Evolutionary conservation across 2,113 vertebrate species (phyloP).

Genomic region (Calonectris borealis): DNA sequence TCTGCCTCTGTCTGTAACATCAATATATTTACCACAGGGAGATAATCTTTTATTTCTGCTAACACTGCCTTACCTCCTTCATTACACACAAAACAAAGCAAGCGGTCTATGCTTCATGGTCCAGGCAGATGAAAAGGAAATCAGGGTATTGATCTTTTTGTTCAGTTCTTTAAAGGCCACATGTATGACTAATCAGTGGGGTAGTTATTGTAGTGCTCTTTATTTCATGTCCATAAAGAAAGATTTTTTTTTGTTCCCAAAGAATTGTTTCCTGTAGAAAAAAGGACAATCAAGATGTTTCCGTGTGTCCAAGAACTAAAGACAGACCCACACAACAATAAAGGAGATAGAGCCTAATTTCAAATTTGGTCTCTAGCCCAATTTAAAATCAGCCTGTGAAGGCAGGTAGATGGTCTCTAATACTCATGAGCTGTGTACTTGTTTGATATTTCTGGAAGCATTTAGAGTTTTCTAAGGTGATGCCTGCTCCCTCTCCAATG

Average conservation of each 20-base stretch:
- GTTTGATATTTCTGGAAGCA: background rate
- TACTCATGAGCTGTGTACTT: background rate
- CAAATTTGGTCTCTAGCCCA: background rate
- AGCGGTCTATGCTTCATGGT: slow-evolving; percentile 62
- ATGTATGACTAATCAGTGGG: slow-evolving; percentile 30
- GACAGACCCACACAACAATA: background rate
- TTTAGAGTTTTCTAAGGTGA: background rate
- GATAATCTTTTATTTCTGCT: slow-evolving; percentile 58
- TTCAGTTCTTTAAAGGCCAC: slow-evolving; percentile 50
- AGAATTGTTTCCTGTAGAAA: background rate
- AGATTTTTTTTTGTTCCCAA: background rate
- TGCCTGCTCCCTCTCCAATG: background rate
- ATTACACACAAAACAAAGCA: slow-evolving; percentile 72
- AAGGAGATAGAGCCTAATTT: background rate
- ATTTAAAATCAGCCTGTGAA: background rate
- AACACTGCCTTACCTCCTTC: slow-evolving; percentile 28
- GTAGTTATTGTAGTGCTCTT: background rate
- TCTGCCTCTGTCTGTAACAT: slow-evolving; percentile 61
- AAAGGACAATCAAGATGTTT: background rate
- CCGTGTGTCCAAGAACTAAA: background rate
- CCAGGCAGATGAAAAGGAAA: slow-evolving; percentile 66
- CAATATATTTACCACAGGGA: slow-evolving; percentile 71
- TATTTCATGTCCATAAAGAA: slow-evolving; percentile 23
- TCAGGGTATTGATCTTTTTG: slow-evolving; percentile 66
- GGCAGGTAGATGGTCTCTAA: background rate